phyloP scores from a whole-genome alignment of 1,140 invertebrate species.

The Dryas iulia region DNA sequence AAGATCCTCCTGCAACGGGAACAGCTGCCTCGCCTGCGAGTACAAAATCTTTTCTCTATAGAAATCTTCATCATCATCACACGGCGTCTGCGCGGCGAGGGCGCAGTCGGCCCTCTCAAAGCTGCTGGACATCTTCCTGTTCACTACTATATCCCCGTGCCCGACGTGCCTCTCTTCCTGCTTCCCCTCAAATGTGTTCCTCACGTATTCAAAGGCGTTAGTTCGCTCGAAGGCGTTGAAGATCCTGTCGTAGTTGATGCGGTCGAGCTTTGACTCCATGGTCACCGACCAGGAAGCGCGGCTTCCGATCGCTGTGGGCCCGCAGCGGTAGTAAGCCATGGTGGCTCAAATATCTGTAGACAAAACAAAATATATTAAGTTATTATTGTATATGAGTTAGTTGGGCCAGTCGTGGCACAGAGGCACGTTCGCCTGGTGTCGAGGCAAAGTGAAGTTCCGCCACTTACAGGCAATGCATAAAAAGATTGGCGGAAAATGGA shows the following conservation, averaged over 20 bases:
- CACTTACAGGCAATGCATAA: too few species aligned
- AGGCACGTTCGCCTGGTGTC: too few species aligned
- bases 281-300: slow-evolving; percentile 85
- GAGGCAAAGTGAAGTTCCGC: too few species aligned
- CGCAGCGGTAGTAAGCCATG: slow-evolving; percentile 84
- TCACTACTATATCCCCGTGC: slow-evolving; percentile 68
- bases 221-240: slow-evolving; percentile 78
- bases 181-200: slow-evolving; percentile 61
- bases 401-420: neutral
- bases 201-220: slow-evolving; percentile 74
- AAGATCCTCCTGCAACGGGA: slow-evolving; percentile 91
- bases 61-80: slow-evolving; percentile 86
- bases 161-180: slow-evolving; percentile 59
- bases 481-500: too few species aligned
- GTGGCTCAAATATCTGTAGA: slow-evolving; percentile 37
- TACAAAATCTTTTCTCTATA: slow-evolving; percentile 88
- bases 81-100: slow-evolving; percentile 79
- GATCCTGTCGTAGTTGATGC: slow-evolving; percentile 77
- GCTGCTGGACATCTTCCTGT: slow-evolving; percentile 74
- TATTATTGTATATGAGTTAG: neutral
- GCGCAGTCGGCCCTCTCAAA: slow-evolving; percentile 81
- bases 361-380: neutral
- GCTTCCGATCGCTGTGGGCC: slow-evolving; percentile 82
- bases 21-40: slow-evolving; percentile 88
- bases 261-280: slow-evolving; percentile 59